Evolutionary conservation across 2,888 invertebrate species (phyloP).

Genomic region (Mamestra brassicae): DNA sequence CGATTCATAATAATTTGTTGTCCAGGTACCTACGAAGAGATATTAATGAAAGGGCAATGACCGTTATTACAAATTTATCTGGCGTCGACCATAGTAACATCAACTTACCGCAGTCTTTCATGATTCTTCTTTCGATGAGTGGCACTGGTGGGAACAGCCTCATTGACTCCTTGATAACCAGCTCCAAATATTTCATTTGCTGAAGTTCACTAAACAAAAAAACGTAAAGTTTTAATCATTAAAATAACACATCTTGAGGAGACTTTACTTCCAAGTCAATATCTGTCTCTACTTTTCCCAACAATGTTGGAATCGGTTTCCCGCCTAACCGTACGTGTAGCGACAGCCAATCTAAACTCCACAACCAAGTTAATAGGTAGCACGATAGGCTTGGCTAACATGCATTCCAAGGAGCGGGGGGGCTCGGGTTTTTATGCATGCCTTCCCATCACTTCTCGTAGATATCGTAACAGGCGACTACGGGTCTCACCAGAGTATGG

Average conservation of each 20-base stretch:
- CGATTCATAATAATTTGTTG: no score
- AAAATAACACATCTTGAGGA: neutral
- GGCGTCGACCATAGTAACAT: neutral
- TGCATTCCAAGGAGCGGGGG: neutral
- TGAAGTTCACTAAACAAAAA: slow-evolving; percentile 80
- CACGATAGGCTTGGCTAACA: neutral
- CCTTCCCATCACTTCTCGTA: no score
- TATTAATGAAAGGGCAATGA: no score
- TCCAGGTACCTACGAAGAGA: no score
- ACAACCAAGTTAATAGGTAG: neutral
- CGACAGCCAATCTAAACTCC: neutral
- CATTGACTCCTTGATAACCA: slow-evolving; percentile 89
- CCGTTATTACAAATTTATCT: no score
- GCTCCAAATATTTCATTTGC: slow-evolving; percentile 90
- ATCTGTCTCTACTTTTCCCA: no score
- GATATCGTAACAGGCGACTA: no score
- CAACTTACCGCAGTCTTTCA: slow-evolving; percentile 79
- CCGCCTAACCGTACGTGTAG: neutral
- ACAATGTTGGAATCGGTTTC: neutral
- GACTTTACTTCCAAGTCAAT: neutral
- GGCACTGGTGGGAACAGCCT: slow-evolving; percentile 90
- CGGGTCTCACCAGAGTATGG: no score
- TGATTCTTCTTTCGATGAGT: slow-evolving; percentile 81
- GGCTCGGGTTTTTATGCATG: neutral
- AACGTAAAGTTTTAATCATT: neutral